Evolutionary conservation across 2,797 vertebrate species (phyloP).

Genomic region (Leptodactylus fallax): DNA sequence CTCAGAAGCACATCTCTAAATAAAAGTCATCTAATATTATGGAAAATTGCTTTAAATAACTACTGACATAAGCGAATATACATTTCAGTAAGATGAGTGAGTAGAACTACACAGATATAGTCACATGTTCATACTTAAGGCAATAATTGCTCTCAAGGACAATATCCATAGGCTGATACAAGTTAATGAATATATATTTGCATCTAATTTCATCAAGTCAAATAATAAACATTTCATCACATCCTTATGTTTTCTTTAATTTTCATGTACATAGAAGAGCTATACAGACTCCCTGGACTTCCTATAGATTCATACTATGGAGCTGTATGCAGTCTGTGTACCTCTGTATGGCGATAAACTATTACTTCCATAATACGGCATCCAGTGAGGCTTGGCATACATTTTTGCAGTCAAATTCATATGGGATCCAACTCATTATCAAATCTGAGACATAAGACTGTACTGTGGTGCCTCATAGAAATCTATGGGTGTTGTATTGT

Average conservation of each 20-base stretch:
- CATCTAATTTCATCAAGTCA: neutral
- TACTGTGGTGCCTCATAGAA: no score
- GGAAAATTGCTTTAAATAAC: neutral
- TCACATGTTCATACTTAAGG: neutral
- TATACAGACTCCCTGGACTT: neutral
- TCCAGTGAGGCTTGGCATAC: no score
- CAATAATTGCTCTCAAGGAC: neutral
- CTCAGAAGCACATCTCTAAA: slow-evolving; percentile 1
- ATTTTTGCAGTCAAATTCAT: no score
- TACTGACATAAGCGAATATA: neutral
- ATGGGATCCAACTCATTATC: no score
- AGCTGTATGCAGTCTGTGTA: neutral
- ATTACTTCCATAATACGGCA: no score
- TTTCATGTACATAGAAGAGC: neutral
- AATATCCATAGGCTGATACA: neutral
- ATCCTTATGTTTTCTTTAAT: neutral
- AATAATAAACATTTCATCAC: neutral
- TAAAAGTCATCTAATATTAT: neutral
- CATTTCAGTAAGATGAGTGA: neutral
- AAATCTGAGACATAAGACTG: no score
- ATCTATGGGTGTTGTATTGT: no score
- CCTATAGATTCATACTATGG: neutral
- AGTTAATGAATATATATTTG: neutral
- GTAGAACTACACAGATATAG: neutral
- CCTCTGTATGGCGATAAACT: no score